Evolutionary conservation across 2,113 vertebrate species (phyloP).

Genomic region (Machaerirhynchus nigripectus): DNA sequence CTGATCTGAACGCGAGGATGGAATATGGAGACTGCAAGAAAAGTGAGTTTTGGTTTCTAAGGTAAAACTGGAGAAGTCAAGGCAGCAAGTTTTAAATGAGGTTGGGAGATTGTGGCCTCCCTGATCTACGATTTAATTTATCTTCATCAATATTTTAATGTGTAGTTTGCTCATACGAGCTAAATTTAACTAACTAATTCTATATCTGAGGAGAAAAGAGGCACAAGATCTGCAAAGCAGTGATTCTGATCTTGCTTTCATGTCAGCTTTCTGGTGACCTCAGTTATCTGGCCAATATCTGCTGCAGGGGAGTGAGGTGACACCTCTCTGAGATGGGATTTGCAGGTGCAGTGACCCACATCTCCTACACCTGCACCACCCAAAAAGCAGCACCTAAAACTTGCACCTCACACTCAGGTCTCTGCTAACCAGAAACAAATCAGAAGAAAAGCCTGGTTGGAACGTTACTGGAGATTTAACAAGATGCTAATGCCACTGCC

Average conservation of each 20-base stretch:
- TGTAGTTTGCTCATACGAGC: neutral
- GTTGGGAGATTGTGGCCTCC: neutral
- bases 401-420: neutral
- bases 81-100: neutral
- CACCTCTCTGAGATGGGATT: neutral
- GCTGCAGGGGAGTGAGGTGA: neutral
- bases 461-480: neutral
- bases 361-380: neutral
- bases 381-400: neutral
- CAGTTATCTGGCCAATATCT: neutral
- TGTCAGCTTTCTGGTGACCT: neutral
- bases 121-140: neutral
- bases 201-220: neutral
- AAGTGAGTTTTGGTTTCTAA: neutral
- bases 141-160: neutral
- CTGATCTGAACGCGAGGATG: neutral
- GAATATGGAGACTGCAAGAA: accelerated
- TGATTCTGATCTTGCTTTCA: neutral
- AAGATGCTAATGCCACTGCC: neutral
- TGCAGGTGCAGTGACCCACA: neutral
- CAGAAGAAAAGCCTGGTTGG: neutral
- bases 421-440: neutral
- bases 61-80: neutral
- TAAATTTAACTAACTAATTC: neutral
- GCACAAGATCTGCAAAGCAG: neutral